A percentile compares a stretch with the other conserved stretches of the same genome.
Evolutionary conservation across 2,797 vertebrate genomes (phyloP).

Genomic region (Coreius guichenoti): DNA sequence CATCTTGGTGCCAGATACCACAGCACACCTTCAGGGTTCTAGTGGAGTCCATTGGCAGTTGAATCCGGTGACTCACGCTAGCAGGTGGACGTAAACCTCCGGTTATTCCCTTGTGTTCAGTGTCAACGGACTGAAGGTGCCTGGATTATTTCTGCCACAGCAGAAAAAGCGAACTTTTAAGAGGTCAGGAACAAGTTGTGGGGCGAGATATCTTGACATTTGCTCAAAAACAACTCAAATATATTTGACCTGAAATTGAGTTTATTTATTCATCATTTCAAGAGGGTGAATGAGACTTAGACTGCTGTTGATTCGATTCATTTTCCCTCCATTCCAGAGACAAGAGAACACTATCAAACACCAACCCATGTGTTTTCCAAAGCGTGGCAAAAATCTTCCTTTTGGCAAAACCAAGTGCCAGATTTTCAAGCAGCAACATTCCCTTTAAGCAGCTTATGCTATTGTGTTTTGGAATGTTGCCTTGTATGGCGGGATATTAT

Average conservation of each 20-base stretch:
- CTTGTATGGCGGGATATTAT: constrained; percentile 36
- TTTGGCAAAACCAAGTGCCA: constrained; percentile 43
- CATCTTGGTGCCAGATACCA: no score
- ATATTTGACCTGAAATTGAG: constrained; percentile 27
- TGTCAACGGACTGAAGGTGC: background rate
- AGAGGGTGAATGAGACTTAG: constrained; percentile 22
- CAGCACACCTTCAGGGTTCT: no score
- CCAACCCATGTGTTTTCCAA: constrained; percentile 20
- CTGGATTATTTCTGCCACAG: constrained; percentile 29
- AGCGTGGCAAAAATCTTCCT: constrained; percentile 26
- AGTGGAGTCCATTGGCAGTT: constrained; percentile 38
- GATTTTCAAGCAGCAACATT: constrained; percentile 40
- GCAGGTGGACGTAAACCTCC: constrained; percentile 54
- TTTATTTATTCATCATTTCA: constrained; percentile 25
- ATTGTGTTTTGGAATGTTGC: constrained; percentile 36
- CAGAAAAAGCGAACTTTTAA: background rate
- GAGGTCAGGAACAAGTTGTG: constrained; percentile 15
- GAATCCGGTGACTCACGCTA: constrained; percentile 35
- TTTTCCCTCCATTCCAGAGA: constrained; percentile 5
- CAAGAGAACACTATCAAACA: constrained; percentile 27
- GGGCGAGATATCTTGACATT: constrained; percentile 17
- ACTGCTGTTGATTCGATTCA: background rate
- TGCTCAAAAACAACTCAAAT: constrained; percentile 11
- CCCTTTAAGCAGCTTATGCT: constrained; percentile 38
- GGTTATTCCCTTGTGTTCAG: background rate